Conservation (phyloP, 1,140 invertebrate genomes). For the Uloborus diversus region DNA sequence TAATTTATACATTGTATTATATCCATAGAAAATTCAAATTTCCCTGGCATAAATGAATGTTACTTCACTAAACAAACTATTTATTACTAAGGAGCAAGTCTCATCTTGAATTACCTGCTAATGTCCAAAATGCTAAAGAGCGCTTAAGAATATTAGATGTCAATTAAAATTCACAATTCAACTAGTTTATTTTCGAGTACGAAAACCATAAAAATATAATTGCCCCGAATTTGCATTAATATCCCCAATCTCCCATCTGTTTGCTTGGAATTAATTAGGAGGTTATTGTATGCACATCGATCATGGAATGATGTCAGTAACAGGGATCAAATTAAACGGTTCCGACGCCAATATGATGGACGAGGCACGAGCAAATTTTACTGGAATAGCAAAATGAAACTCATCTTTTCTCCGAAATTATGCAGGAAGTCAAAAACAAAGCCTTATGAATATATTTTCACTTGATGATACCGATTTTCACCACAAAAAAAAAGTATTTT, state of each 20-base stretch:
- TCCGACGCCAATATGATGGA: neutral
- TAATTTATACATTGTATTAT: no score
- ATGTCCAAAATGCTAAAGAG: neutral
- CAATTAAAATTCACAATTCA: neutral
- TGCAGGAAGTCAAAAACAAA: neutral
- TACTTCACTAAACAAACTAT: no score
- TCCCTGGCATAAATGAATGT: no score
- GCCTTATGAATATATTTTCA: no score
- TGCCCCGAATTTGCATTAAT: conserved; percentile 27
- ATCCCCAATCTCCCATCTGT: conserved; percentile 4
- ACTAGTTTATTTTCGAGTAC: neutral
- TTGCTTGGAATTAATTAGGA: conserved; percentile 33
- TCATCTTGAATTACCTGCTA: no score
- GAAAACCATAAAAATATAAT: conserved; percentile 3
- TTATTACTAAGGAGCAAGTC: no score
- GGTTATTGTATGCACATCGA: neutral
- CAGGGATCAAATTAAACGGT: conserved; percentile 43
- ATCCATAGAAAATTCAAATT: no score
- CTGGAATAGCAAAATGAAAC: neutral
- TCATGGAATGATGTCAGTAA: conserved; percentile 27
- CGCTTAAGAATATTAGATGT: neutral
- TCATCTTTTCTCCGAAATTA: no score
- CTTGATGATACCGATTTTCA: no score
- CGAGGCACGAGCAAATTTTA: neutral
- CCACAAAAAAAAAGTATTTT: no score